Evolutionary conservation across 2,888 invertebrate genomes (phyloP).

Genomic region (Hydrotaea diabolus): DNA sequence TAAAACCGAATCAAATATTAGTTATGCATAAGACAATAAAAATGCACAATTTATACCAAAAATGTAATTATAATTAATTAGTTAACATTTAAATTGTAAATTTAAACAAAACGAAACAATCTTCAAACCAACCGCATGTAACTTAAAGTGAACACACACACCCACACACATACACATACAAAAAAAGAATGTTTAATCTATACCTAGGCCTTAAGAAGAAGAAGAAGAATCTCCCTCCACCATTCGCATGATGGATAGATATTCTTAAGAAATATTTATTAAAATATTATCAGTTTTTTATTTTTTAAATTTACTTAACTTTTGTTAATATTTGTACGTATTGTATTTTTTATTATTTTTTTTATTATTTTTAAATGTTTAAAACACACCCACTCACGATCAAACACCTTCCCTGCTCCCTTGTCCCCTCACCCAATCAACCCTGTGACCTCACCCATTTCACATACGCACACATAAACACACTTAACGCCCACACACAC

Average conservation of each 20-base stretch:
- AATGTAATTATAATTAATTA: constrained; percentile 65
- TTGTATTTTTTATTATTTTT: constrained; percentile 36
- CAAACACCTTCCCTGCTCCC: background rate
- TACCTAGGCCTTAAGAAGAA: constrained; percentile 14
- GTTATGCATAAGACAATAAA: constrained; percentile 29
- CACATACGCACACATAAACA: background rate
- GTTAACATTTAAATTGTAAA: constrained; percentile 62
- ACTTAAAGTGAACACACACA: background rate
- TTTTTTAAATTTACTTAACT: constrained; percentile 40
- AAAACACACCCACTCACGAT: background rate
- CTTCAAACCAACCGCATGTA: constrained; percentile 30
- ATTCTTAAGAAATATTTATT: constrained; percentile 45
- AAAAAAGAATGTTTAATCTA: background rate
- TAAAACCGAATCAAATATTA: constrained; percentile 25
- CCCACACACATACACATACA: constrained; percentile 4
- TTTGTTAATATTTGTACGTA: constrained; percentile 59
- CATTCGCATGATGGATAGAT: background rate
- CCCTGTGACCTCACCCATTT: background rate
- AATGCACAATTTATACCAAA: constrained; percentile 66
- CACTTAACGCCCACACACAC: background rate
- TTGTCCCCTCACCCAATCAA: background rate
- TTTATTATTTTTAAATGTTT: background rate
- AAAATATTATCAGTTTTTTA: constrained; percentile 30
- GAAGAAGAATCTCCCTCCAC: constrained; percentile 10
- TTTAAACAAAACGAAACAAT: constrained; percentile 41